phyloP scores from a whole-genome alignment of 2,888 invertebrate genomes.

The Ophion ventricosus region DNA sequence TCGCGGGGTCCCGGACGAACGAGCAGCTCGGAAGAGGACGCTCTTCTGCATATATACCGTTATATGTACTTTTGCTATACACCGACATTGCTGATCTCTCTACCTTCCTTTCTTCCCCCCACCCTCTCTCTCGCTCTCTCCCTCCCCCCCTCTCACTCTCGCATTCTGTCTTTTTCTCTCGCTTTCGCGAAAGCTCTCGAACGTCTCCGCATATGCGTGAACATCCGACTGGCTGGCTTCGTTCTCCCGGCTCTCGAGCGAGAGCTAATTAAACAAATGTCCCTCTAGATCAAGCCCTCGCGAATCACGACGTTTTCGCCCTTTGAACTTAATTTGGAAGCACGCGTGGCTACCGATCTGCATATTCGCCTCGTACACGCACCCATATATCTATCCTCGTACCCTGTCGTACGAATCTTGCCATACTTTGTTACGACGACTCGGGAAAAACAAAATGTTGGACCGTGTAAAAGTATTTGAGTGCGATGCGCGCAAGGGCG shows the following conservation, averaged over 20 bases:
- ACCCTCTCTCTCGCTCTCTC: constrained; percentile 14
- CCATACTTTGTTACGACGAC: background rate
- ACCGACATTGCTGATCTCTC: constrained; percentile 23
- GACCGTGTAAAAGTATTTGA: background rate
- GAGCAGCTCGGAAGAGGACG: constrained; percentile 67
- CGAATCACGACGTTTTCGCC: constrained; percentile 74
- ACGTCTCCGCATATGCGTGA: constrained; percentile 64
- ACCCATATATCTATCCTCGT: background rate
- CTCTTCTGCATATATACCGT: constrained; percentile 33
- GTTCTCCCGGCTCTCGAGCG: constrained; percentile 64
- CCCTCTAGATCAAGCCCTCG: constrained; percentile 73
- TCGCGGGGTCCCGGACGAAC: constrained; percentile 68
- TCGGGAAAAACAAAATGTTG: background rate
- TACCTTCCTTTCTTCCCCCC: constrained; percentile 1
- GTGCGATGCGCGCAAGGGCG: background rate
- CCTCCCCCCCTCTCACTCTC: constrained; percentile 12
- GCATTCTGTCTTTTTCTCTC: constrained; percentile 8
- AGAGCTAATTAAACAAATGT: constrained; percentile 82
- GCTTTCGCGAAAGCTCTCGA: constrained; percentile 50
- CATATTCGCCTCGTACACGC: constrained; percentile 10
- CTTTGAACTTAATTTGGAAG: constrained; percentile 79
- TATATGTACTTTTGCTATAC: constrained; percentile 43
- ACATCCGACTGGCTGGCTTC: constrained; percentile 33
- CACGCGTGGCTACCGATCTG: constrained; percentile 40
- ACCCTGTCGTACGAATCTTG: background rate